phyloP scores from a whole-genome alignment of 2,888 invertebrate genomes.

The Pachliopta kotzebuea region DNA sequence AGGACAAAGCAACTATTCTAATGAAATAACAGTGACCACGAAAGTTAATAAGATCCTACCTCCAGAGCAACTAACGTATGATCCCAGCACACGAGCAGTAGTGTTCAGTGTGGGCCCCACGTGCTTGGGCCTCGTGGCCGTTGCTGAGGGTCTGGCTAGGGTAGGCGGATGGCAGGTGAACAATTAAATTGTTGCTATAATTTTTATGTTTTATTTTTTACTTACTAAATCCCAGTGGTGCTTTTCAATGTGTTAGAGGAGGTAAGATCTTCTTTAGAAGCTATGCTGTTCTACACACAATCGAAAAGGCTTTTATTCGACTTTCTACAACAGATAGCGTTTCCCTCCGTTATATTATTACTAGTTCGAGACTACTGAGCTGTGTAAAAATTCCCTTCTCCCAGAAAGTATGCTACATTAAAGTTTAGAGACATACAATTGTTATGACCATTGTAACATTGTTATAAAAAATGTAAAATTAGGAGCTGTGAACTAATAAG shows the following conservation, averaged over 20 bases:
- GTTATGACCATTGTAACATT: too few relatives aligned
- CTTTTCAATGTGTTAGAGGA: too few relatives aligned
- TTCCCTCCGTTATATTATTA: too few relatives aligned
- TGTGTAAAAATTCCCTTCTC: neutral
- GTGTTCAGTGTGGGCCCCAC: constrained; percentile 91
- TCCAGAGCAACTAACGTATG: constrained; percentile 90
- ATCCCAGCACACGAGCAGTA: constrained; percentile 87
- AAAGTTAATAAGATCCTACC: constrained; percentile 91
- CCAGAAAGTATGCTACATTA: neutral
- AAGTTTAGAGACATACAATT: too few relatives aligned
- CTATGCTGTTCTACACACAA: too few relatives aligned
- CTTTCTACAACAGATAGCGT: too few relatives aligned
- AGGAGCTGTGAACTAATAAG: neutral
- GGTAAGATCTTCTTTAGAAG: too few relatives aligned
- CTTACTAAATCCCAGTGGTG: too few relatives aligned
- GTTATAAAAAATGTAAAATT: neutral
- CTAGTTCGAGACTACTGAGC: neutral
- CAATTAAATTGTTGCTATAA: too few relatives aligned
- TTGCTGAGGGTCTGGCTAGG: constrained; percentile 84
- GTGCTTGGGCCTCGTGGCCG: constrained; percentile 87
- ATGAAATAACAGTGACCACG: constrained; percentile 89
- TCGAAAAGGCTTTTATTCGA: too few relatives aligned
- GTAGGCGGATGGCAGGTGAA: constrained; percentile 66
- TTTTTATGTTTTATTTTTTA: too few relatives aligned
- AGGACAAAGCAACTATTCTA: constrained; percentile 92